A percentile compares a stretch with the other conserved stretches of the same genome.
Evolutionary conservation across 2,888 invertebrate species (phyloP).

Genomic region (Drosophila kokeensis): DNA sequence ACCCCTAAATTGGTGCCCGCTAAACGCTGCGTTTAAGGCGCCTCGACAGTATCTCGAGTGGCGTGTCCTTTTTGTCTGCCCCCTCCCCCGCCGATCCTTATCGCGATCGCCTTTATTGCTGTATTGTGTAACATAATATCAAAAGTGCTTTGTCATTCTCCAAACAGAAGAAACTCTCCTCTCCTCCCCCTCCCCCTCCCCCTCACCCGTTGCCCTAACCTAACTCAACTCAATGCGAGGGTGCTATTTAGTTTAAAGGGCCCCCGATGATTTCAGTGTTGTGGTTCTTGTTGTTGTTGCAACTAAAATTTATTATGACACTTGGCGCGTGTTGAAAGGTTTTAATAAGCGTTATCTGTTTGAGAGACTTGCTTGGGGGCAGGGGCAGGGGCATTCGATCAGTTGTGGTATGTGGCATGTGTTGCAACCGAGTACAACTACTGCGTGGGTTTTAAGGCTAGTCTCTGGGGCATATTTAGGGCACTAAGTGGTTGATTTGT

Average conservation of each 20-base stretch:
- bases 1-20: constrained; percentile 36
- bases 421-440: constrained; percentile 32
- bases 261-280: constrained; percentile 29
- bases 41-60: constrained; percentile 67
- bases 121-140: constrained; percentile 62
- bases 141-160: constrained; percentile 73
- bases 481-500: constrained; percentile 5
- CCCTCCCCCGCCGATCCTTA: constrained; percentile 59
- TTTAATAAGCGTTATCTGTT: constrained; percentile 53
- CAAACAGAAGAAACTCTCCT: constrained; percentile 10
- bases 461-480: constrained; percentile 10
- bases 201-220: not conserved
- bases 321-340: constrained; percentile 79
- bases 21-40: constrained; percentile 74
- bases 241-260: constrained; percentile 40
- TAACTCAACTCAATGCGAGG: constrained; percentile 48
- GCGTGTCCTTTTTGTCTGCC: constrained; percentile 57
- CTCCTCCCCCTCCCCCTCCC: constrained; percentile 1
- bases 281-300: constrained; percentile 12
- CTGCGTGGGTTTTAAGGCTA: constrained; percentile 23
- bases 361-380: not conserved
- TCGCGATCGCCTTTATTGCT: constrained; percentile 74
- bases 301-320: constrained; percentile 76
- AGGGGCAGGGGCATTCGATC: constrained; percentile 10
- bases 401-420: constrained; percentile 48